Base-by-base conservation (phyloP, 2,797 vertebrate genomes). In the Hyperoplus lanceolatus region DNA sequence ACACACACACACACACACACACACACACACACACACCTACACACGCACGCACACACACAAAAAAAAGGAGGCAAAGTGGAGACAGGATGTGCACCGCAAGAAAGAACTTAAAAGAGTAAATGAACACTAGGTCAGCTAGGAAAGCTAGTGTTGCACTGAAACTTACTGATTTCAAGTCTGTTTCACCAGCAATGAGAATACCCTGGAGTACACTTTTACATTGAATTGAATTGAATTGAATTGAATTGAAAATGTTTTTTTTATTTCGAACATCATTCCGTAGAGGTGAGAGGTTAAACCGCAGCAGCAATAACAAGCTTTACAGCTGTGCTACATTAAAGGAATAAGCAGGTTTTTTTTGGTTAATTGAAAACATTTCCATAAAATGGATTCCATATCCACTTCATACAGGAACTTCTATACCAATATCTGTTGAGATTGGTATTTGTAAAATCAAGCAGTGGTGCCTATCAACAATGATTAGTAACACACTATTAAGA, bases 21-120 rank as follows among this genome's bases (percentile, higher is more conserved):
- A 29, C 29, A 29, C 29, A 29, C 29, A 29, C 29, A 29, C 29
- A 29, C 29, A 29, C 29, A 29, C 29, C 2, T 2, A 29, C 29
- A 29, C 29, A 29, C 29, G 2, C 29, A 29, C 29, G 2, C 29
- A 29, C 29, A 29, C 29, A 29, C 29, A 29, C 29, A 29, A 29
- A 66, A 54, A 67, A 69, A 59, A 75, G 38, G 11, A 63, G 55
- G 55, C 18, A 59, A 64, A 62, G 55, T 41, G 45, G 15, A 77
- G 58, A 63, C 59, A 48, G 39, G n/a, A 14, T 18, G 60, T 18
- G 49, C 38, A 36, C 67, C 63, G 64, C n/a, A 64, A 54, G 18
- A 68, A 65, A 58, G 15, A 53, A 66, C 8, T 11, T 53, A 5
- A 51, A 29, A 43, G 21, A 51, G 61, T 41, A 3, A 53, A 18